These are phyloP conservation scores for Nezara viridula DNA, from an alignment of 2,888 invertebrate species.

Conservation along the genomic window DNA sequence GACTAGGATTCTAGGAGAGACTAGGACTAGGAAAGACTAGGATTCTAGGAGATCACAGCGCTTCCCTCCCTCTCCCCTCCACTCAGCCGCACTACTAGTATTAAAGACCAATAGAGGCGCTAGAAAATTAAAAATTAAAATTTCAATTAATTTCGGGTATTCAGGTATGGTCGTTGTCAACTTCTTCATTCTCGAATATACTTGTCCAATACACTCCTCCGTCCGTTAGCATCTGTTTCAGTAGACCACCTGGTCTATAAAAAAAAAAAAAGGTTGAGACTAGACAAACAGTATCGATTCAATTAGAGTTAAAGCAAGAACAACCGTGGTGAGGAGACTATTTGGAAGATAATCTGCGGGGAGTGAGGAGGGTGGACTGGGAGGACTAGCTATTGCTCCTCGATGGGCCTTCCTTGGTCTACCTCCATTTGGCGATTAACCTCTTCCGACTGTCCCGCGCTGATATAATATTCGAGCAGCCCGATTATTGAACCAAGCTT, in stretches of 20 bases:
- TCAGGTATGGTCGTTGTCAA: too few relatives aligned
- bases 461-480: background rate
- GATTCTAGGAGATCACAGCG: too few relatives aligned
- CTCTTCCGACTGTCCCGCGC: background rate
- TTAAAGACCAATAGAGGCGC: too few relatives aligned
- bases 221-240: background rate
- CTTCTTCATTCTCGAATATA: too few relatives aligned
- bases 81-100: too few relatives aligned
- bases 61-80: too few relatives aligned
- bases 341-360: constrained; percentile 19
- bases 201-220: background rate
- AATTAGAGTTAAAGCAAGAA: background rate
- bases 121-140: too few relatives aligned
- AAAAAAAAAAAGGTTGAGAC: background rate
- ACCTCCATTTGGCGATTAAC: background rate
- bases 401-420: background rate
- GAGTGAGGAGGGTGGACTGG: background rate
- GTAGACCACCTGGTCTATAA: background rate
- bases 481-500: background rate
- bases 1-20: too few relatives aligned
- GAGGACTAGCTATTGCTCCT: background rate
- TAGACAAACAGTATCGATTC: background rate
- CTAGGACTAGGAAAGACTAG: too few relatives aligned
- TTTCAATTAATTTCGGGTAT: too few relatives aligned
- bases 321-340: background rate